A percentile compares a stretch with the other conserved stretches of the same genome.
Evolutionary conservation across 2,888 invertebrate species (phyloP).

Genomic region (Luperina testacea): DNA sequence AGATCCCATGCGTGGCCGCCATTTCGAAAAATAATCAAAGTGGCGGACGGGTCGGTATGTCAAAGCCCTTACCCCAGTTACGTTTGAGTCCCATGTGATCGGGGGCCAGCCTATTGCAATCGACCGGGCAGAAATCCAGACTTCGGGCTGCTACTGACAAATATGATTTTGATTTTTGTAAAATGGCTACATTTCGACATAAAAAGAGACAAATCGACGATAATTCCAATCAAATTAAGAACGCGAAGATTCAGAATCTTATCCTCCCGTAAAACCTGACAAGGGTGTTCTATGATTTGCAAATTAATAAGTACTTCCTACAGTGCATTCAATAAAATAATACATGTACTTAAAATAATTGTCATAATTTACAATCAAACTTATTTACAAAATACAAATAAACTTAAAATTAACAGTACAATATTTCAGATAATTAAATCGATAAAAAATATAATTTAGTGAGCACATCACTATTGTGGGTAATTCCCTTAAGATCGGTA

Average conservation of each 20-base stretch:
- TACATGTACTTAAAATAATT: neutral
- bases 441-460: neutral
- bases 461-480: slow-evolving; percentile 1
- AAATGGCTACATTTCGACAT: neutral
- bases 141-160: too few relatives aligned
- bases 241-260: neutral
- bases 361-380: neutral
- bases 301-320: neutral
- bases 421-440: slow-evolving; percentile 14
- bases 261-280: neutral
- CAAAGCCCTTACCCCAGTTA: too few relatives aligned
- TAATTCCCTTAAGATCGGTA: neutral
- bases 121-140: too few relatives aligned
- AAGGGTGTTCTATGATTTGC: neutral
- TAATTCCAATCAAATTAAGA: neutral
- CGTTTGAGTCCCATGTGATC: neutral
- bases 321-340: neutral
- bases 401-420: slow-evolving; percentile 12
- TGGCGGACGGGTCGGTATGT: too few relatives aligned
- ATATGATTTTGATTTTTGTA: neutral
- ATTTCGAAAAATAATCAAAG: too few relatives aligned
- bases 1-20: too few relatives aligned
- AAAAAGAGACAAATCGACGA: neutral
- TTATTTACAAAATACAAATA: slow-evolving; percentile 15
- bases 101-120: neutral